phyloP scores from a whole-genome alignment of 2,888 invertebrate genomes.

The Venustoraphidia nigricollis region DNA sequence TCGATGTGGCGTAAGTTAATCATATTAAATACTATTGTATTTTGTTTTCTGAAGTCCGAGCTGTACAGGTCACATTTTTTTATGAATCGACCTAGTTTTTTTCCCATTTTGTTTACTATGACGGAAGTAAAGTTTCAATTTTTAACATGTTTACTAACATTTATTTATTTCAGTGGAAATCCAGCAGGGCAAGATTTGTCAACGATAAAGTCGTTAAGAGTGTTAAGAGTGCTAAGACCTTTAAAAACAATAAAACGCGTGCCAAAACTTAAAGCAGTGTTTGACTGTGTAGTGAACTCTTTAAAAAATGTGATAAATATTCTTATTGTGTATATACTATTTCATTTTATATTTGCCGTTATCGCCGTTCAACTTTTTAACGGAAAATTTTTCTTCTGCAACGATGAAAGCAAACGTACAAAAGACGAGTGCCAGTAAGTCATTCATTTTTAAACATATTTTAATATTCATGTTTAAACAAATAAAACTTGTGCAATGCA shows the following conservation, averaged over 20 bases:
- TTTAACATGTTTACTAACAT: not conserved
- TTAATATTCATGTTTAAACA: too few relatives aligned
- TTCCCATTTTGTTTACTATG: not conserved
- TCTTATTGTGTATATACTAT: constrained; percentile 99
- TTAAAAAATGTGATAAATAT: constrained; percentile 99
- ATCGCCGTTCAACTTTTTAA: constrained; percentile 99
- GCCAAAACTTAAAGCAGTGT: constrained; percentile 99
- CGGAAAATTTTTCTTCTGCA: constrained; percentile 98
- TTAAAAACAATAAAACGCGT: constrained; percentile 99
- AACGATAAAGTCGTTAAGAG: constrained; percentile 98
- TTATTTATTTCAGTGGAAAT: constrained; percentile 44
- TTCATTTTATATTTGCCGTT: constrained; percentile 99
- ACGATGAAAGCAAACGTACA: constrained; percentile 93
- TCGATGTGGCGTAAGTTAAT: constrained; percentile 61
- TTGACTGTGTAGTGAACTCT: constrained; percentile 99
- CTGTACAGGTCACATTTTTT: too few relatives aligned
- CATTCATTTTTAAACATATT: constrained; percentile 12
- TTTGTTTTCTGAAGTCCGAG: too few relatives aligned
- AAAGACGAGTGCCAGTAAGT: constrained; percentile 93
- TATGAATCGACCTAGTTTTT: not conserved
- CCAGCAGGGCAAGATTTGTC: constrained; percentile 84
- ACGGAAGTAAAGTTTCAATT: not conserved
- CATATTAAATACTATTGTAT: not conserved
- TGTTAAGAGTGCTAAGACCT: constrained; percentile 95
- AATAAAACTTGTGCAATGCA: too few relatives aligned